Percentiles rank a stretch among this genome's conserved stretches.
Evolutionary conservation across 2,113 vertebrate species (phyloP).

Genomic region (Eptesicus fuscus): DNA sequence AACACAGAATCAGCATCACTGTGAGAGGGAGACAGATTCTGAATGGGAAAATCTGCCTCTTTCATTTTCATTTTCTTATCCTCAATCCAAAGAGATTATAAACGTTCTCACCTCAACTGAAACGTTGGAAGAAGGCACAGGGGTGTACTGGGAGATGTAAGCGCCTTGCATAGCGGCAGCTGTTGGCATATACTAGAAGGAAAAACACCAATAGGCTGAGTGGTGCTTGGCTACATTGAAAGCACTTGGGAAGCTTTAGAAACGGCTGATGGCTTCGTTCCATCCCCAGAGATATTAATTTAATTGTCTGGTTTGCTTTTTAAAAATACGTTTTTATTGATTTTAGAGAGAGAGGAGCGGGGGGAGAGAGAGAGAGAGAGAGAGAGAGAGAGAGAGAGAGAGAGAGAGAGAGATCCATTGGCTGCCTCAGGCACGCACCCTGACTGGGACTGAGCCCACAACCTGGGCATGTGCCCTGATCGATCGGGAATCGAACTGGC

Average conservation of each 20-base stretch:
- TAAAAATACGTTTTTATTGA: neutral
- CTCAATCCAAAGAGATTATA: neutral
- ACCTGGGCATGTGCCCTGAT: neutral
- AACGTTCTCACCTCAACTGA: slow-evolving; percentile 87
- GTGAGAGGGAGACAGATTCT: neutral
- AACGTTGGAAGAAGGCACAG: slow-evolving; percentile 89
- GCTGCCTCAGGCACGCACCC: neutral
- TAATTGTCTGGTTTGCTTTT: neutral
- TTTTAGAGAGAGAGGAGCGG: neutral
- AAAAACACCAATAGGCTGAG: neutral
- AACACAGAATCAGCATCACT: neutral
- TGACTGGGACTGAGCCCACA: neutral
- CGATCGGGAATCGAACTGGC: neutral
- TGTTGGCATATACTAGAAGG: slow-evolving; percentile 87
- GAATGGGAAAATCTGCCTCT: neutral
- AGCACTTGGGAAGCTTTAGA: neutral
- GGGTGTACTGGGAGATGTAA: slow-evolving; percentile 91
- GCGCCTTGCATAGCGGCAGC: slow-evolving; percentile 91
- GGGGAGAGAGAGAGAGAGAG: neutral
- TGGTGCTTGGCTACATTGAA: neutral
- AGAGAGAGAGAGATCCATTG: neutral
- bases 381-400: neutral
- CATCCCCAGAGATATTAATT: neutral
- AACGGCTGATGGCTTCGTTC: neutral
- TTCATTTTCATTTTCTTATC: neutral